These are phyloP conservation scores for Pelobates cultripes DNA, from an alignment of 2,797 vertebrate genomes.

Conservation along the genomic window DNA sequence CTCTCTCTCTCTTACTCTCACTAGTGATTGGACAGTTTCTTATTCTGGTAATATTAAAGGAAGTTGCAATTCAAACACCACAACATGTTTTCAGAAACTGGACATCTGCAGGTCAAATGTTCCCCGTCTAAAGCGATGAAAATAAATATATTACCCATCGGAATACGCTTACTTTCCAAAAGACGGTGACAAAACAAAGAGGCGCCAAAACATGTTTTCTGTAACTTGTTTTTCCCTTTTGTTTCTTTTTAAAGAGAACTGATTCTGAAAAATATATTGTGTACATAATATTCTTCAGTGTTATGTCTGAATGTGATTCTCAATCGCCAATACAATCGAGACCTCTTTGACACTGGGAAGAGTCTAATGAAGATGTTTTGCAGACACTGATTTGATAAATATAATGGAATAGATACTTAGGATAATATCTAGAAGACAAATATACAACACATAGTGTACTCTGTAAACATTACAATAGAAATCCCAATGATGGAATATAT, in stretches of 20 bases:
- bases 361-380: too few species aligned
- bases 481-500: too few species aligned
- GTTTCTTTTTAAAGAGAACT: neutral
- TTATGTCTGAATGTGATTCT: too few species aligned
- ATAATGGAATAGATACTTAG: too few species aligned
- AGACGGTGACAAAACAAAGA: constrained; percentile 57
- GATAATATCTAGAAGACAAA: too few species aligned
- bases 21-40: constrained; percentile 19
- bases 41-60: constrained; percentile 72
- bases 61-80: constrained; percentile 80
- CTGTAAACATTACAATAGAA: too few species aligned
- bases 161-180: constrained; percentile 58
- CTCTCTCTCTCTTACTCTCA: neutral
- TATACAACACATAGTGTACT: too few species aligned
- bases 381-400: too few species aligned
- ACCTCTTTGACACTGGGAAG: too few species aligned
- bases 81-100: constrained; percentile 92
- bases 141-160: constrained; percentile 58
- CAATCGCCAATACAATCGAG: too few species aligned
- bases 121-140: constrained; percentile 60
- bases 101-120: constrained; percentile 76
- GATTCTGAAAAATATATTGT: too few species aligned
- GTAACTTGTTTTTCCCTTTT: constrained; percentile 31
- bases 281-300: too few species aligned
- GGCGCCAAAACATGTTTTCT: constrained; percentile 36